Evolutionary conservation across 2,888 invertebrate genomes (phyloP).

Genomic region (Petrolisthes manimaculis): DNA sequence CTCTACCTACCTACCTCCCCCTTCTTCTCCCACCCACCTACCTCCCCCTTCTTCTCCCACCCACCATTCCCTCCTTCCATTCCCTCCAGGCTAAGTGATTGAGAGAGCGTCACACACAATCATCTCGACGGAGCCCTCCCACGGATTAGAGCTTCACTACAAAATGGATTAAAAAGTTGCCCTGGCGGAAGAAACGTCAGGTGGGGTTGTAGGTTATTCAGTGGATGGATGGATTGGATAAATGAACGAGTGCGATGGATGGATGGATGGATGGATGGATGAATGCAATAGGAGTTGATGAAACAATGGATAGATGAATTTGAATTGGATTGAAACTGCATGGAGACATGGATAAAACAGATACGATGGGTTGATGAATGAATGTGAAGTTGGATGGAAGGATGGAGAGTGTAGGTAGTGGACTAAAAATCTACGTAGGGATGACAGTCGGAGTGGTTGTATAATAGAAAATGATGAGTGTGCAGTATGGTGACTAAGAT

Average conservation of each 20-base stretch:
- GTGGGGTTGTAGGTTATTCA: neutral
- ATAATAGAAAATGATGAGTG: neutral
- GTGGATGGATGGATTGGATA: neutral
- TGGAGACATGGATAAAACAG: neutral
- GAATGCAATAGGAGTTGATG: neutral
- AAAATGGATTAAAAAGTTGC: constrained; percentile 43
- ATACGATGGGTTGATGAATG: neutral
- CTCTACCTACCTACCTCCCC: too few species aligned
- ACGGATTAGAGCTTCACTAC: constrained; percentile 39
- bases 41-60: neutral
- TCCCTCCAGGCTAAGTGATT: constrained; percentile 25
- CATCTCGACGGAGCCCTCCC: constrained; percentile 30
- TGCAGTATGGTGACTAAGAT: neutral
- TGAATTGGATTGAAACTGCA: too few species aligned
- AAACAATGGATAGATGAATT: neutral
- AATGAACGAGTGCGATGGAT: neutral
- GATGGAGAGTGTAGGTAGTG: neutral
- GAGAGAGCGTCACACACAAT: constrained; percentile 39
- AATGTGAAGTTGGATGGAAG: neutral
- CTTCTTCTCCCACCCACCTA: neutral
- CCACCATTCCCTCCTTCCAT: neutral
- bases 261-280: neutral
- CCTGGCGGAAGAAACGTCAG: constrained; percentile 3
- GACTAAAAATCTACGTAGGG: too few species aligned
- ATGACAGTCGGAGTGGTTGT: neutral